A percentile compares a stretch with the other conserved stretches of the same genome.
These are phyloP conservation scores for Astreopora myriophthalma DNA, from an alignment of 64 coral and sea anemone genomes.

Conservation along the genomic window DNA sequence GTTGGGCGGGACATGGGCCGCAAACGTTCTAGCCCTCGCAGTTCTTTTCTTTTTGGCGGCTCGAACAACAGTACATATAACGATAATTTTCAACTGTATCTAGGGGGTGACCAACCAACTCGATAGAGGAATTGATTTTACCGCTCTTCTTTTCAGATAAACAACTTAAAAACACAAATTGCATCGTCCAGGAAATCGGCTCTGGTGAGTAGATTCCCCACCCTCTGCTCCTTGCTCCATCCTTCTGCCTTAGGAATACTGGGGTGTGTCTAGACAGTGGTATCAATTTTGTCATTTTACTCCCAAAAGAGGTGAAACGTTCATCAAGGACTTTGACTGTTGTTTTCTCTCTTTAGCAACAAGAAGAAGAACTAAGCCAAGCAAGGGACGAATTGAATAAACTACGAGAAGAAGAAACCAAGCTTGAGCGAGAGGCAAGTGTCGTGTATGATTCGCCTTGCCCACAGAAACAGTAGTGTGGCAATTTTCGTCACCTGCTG, in stretches of 20 bases:
- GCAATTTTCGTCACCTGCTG: no score
- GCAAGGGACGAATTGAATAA: conserved; percentile 92
- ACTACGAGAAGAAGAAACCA: conserved; percentile 89
- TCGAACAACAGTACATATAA: no score
- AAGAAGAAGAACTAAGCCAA: conserved; percentile 94
- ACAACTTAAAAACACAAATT: conserved; percentile 56
- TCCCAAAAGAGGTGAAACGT: neutral
- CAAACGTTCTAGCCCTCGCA: no score
- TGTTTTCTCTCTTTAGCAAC: conserved; percentile 41
- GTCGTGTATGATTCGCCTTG: no score
- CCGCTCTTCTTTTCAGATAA: conserved; percentile 43
- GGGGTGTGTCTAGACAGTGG: neutral
- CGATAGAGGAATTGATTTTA: neutral
- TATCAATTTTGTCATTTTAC: neutral
- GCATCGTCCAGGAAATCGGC: conserved; percentile 12
- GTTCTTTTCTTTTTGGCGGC: no score
- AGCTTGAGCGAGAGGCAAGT: conserved; percentile 91
- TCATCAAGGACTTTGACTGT: neutral
- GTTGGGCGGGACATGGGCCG: no score
- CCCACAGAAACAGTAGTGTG: no score
- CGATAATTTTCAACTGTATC: no score
- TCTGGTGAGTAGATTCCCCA: neutral
- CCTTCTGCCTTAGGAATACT: neutral
- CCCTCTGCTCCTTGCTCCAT: neutral
- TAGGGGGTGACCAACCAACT: no score